Evolutionary conservation across 35 echinoderm and acorn worm species (phyloP).

Genomic region (Acanthaster planci): DNA sequence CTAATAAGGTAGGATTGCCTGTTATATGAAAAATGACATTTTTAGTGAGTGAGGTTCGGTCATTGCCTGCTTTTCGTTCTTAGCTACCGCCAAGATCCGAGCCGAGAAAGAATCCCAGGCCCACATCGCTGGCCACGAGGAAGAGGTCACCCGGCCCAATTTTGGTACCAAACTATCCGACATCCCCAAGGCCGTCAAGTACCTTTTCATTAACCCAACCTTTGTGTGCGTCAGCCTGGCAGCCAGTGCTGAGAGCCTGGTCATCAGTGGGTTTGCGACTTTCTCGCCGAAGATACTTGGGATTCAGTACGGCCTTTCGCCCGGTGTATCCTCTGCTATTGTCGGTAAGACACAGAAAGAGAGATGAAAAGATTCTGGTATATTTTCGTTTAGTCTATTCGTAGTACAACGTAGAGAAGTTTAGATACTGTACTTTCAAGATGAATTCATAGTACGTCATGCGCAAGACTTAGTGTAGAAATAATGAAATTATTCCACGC

Average conservation of each 20-base stretch:
- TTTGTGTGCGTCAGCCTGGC: conserved; percentile 54
- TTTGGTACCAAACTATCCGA: conserved; percentile 50
- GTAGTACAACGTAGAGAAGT: too few species aligned
- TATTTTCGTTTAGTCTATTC: too few species aligned
- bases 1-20: too few species aligned
- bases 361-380: too few species aligned
- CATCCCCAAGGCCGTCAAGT: conserved; percentile 48
- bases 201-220: conserved; percentile 63
- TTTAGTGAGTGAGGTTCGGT: background rate
- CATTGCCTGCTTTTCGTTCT: background rate
- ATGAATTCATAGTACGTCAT: too few species aligned
- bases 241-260: conserved; percentile 43
- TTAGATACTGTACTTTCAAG: too few species aligned
- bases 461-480: too few species aligned
- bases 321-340: conserved; percentile 47
- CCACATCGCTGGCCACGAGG: conserved; percentile 27
- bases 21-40: too few species aligned
- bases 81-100: conserved; percentile 56
- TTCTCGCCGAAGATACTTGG: conserved; percentile 74
- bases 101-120: conserved; percentile 66
- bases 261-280: conserved; percentile 53
- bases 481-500: too few species aligned
- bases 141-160: conserved; percentile 17
- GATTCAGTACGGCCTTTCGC: conserved; percentile 61
- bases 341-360: too few species aligned